These are phyloP conservation scores for Callosobruchus maculatus DNA, from an alignment of 2,888 invertebrate genomes.

Conservation along the genomic window DNA sequence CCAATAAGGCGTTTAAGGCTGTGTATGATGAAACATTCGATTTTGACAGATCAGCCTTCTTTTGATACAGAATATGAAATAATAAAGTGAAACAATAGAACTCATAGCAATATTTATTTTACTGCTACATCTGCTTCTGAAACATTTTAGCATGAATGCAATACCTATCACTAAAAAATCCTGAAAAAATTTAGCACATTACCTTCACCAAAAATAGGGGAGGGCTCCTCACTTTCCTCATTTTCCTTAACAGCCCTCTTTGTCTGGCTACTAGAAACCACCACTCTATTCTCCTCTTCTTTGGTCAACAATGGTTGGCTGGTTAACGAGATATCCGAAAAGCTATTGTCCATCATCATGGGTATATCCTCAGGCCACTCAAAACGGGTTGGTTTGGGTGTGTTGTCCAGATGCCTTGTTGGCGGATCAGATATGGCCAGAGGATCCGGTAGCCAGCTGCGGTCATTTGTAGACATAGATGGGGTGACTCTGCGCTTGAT, in stretches of 20 bases:
- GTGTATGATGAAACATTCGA: too few species aligned
- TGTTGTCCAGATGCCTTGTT: conserved; percentile 1
- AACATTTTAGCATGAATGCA: too few species aligned
- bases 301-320: conserved; percentile 60
- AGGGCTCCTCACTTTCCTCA: background rate
- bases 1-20: too few species aligned
- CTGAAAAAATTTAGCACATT: background rate
- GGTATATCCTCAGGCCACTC: conserved; percentile 65
- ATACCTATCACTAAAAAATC: too few species aligned
- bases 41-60: too few species aligned
- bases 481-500: background rate
- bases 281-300: conserved; percentile 37
- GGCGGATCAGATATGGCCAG: background rate
- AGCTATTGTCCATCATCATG: conserved; percentile 62
- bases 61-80: too few species aligned
- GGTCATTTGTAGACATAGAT: background rate
- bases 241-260: background rate
- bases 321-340: conserved; percentile 68
- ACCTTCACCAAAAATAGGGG: background rate
- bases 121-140: too few species aligned
- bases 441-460: background rate
- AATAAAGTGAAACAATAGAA: background rate
- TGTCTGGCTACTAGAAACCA: background rate
- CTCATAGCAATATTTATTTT: background rate
- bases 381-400: conserved; percentile 43